These are phyloP conservation scores for Tenodera sinensis DNA, from an alignment of 2,888 invertebrate species.

Conservation along the genomic window DNA sequence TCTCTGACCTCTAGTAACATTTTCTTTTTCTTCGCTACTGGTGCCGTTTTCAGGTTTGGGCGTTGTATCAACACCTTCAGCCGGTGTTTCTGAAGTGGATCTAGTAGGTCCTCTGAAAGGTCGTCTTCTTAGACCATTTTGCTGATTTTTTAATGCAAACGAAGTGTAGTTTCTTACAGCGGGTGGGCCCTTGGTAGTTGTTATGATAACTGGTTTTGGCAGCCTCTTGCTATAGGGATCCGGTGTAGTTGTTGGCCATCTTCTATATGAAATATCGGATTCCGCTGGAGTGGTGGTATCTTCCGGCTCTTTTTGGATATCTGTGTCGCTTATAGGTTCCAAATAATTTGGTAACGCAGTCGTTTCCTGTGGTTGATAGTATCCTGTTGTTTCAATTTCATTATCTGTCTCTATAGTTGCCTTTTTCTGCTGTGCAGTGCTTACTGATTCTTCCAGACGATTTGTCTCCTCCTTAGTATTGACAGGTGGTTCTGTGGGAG, in stretches of 20 bases:
- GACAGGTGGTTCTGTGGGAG: neutral
- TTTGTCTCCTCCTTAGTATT: neutral
- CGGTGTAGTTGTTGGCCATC: neutral
- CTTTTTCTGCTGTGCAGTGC: neutral
- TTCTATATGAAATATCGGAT: neutral
- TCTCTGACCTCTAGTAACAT: neutral
- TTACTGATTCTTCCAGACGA: neutral
- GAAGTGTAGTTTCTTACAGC: too few species aligned
- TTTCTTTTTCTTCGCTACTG: neutral
- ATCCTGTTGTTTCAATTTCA: neutral
- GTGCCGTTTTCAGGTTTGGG: neutral
- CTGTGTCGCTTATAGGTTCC: neutral
- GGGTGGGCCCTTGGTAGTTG: too few species aligned
- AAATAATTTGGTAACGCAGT: neutral
- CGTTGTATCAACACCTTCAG: neutral
- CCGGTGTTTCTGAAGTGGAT: neutral
- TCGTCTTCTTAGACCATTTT: neutral
- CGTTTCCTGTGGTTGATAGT: neutral
- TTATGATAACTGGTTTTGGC: neutral
- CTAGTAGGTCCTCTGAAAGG: neutral
- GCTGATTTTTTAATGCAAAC: neutral
- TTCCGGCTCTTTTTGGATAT: neutral
- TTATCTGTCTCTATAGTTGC: neutral
- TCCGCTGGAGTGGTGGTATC: neutral
- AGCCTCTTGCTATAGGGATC: neutral